Conservation (phyloP, 2,888 invertebrate species). For the Nesidiocoris tenuis region DNA sequence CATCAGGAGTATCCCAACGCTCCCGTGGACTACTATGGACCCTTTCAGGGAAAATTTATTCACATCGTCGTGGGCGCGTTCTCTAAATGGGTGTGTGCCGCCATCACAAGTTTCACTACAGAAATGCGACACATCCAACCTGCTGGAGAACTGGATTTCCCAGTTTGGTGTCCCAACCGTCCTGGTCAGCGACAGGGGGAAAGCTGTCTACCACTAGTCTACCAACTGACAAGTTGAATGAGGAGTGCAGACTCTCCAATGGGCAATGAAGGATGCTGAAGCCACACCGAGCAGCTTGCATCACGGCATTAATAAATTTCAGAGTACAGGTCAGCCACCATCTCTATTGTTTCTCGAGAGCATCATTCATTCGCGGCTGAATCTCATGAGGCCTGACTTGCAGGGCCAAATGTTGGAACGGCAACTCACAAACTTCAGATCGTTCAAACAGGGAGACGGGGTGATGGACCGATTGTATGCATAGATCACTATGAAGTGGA, state of each 20-base stretch:
- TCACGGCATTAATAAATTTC: not conserved
- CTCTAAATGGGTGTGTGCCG: constrained; percentile 33
- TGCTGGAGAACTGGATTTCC: constrained; percentile 9
- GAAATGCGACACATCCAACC: not conserved
- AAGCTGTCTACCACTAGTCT: constrained; percentile 37
- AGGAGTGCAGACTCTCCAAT: constrained; percentile 35
- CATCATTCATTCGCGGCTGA: too few relatives aligned
- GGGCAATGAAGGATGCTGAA: constrained; percentile 1
- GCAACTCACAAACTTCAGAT: too few relatives aligned
- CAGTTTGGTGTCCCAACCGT: constrained; percentile 21
- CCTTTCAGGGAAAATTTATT: constrained; percentile 29
- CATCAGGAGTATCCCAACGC: constrained; percentile 20
- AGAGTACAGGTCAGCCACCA: constrained; percentile 19
- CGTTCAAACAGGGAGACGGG: too few relatives aligned
- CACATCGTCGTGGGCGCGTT: constrained; percentile 37
- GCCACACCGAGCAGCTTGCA: constrained; percentile 15
- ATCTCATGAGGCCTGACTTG: too few relatives aligned
- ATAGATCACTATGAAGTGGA: too few relatives aligned
- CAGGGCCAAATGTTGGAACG: too few relatives aligned
- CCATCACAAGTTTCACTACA: too few relatives aligned
- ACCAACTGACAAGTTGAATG: constrained; percentile 40
- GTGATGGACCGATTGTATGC: too few relatives aligned
- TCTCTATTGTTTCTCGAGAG: constrained; percentile 15
- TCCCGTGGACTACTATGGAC: constrained; percentile 17
- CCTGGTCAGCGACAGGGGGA: constrained; percentile 39